Evolutionary conservation across 2,888 invertebrate genomes (phyloP).

Genomic region (Sinopyrophorus schimmeli): DNA sequence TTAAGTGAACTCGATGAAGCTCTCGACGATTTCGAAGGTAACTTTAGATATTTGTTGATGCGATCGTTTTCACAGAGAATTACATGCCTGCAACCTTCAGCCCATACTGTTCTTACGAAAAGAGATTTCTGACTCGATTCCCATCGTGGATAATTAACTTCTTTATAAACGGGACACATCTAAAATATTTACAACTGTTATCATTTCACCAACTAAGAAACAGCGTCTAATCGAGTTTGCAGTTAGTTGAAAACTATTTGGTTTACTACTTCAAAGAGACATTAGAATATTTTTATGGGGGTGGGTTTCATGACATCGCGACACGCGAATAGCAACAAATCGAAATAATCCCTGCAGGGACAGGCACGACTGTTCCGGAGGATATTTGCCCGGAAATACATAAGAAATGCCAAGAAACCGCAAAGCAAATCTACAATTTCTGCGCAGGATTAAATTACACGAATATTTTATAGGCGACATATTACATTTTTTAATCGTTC

Average conservation of each 20-base stretch:
- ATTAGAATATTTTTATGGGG: constrained; percentile 19
- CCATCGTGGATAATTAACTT: too few species aligned
- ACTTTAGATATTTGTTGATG: constrained; percentile 37
- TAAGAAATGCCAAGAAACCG: constrained; percentile 34
- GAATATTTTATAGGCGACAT: too few species aligned
- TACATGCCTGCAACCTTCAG: constrained; percentile 70
- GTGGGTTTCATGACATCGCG: constrained; percentile 24
- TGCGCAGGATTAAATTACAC: constrained; percentile 22
- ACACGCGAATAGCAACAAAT: constrained; percentile 30
- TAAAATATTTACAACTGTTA: background rate
- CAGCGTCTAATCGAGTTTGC: background rate
- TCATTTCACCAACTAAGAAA: background rate
- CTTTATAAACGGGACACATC: background rate
- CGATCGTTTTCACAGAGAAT: constrained; percentile 69
- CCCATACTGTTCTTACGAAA: constrained; percentile 67
- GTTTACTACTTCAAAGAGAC: constrained; percentile 8
- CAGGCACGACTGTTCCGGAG: constrained; percentile 45
- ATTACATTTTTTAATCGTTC: too few species aligned
- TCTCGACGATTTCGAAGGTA: constrained; percentile 11
- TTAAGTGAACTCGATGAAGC: constrained; percentile 7
- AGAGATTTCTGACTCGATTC: constrained; percentile 62
- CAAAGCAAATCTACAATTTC: constrained; percentile 30
- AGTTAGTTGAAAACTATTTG: constrained; percentile 8
- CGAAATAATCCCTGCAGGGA: constrained; percentile 37
- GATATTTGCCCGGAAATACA: constrained; percentile 49